These are phyloP conservation scores for Eilema depressum DNA, from an alignment of 2,888 invertebrate species.

Conservation along the genomic window DNA sequence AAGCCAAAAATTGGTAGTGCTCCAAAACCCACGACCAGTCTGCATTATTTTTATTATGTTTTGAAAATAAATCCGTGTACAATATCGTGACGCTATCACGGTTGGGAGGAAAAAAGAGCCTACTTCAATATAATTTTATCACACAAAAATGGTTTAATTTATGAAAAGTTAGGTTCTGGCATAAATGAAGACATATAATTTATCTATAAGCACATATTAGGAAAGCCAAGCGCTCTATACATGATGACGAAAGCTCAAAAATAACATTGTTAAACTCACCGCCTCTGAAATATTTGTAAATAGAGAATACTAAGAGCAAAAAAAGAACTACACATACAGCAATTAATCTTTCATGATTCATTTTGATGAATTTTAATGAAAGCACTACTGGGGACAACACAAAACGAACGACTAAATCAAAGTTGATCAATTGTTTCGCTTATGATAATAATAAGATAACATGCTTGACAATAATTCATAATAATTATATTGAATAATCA, in stretches of 20 bases:
- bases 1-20: no score
- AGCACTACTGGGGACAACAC: not conserved
- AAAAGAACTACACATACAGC: not conserved
- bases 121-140: no score
- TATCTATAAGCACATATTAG: no score
- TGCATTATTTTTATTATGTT: no score
- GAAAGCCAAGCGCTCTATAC: no score
- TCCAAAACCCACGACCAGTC: no score
- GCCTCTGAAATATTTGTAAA: conserved; percentile 4
- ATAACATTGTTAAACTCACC: not conserved
- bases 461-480: not conserved
- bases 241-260: not conserved
- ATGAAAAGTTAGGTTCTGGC: no score
- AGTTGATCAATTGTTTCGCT: conserved; percentile 1
- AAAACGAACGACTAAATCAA: conserved; percentile 13
- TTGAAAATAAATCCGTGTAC: no score
- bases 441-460: conserved; percentile 10
- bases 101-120: no score
- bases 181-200: no score
- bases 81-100: no score
- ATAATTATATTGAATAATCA: not conserved
- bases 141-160: no score
- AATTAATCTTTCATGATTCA: not conserved
- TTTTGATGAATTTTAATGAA: not conserved
- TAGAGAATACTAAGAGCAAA: not conserved